Base-by-base conservation (phyloP, 1,140 invertebrate species). In the Trachymyrmex cornetzi region DNA sequence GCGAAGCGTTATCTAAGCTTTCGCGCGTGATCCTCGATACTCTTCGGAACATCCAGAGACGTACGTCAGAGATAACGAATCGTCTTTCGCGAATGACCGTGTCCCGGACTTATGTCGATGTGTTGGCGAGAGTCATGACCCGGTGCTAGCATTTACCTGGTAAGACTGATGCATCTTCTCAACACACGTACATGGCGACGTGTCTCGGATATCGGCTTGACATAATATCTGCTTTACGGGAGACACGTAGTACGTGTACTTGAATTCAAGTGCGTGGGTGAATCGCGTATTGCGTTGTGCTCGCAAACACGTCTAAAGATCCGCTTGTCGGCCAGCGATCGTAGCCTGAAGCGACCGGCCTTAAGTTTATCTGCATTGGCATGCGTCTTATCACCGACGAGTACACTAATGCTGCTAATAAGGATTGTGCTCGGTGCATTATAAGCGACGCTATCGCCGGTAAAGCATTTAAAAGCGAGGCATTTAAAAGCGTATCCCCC, bases 51-150 rank as follows among this genome's bases (percentile, higher is more conserved):
- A 16, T 64, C 38, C 12, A 48, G 59, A 30, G 30, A 74, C n/a
- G 3, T 22, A 53, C 24, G 24, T 74, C 38, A 34, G 19, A 55
- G 67, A 61, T 72, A 72, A 72, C 34, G 14, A 59, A 44, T 71
- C 53, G 66, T 72, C 24, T 48, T 53, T 81, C 44, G 14, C 24
- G 24, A 22, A 9, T 14, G 16, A 19, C 27, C 24, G n/a, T 0
- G 7, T 50, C 50, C 50, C 24, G 24, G 34, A 30, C 59, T 87
- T 38, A 79, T 87, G 79, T 92, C 91, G 92, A 91, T 92, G 91
- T 91, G 88, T 92, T 85, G 91, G 93, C 92, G 91, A 93, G 85
- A 87, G 87, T 85, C 79, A 89, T 87, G 90, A 91, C 81, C 88
- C 34, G 6, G 22, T 34, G 44, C 88, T 87, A 82, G 91, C 92